These are phyloP conservation scores for Xenus cinereus DNA, from an alignment of 2,113 vertebrate species.

Conservation along the genomic window DNA sequence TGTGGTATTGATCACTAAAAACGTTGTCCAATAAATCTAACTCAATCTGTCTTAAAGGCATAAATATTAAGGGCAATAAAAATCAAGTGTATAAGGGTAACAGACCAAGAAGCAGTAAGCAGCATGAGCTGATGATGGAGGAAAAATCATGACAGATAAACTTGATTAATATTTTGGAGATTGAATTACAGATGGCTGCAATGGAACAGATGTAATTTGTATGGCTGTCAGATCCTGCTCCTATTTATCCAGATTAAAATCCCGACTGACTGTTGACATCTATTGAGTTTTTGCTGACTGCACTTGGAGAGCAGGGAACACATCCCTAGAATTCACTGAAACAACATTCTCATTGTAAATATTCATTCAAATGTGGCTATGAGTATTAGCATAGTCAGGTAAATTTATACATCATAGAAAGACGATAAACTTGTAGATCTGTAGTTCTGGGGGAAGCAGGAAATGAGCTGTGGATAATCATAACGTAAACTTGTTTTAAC, in stretches of 20 bases:
- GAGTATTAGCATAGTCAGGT: neutral
- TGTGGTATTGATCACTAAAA: neutral
- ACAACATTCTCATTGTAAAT: neutral
- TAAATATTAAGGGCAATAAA: neutral
- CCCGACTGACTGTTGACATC: neutral
- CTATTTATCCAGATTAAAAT: constrained; percentile 27
- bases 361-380: neutral
- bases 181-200: constrained; percentile 42
- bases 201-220: constrained; percentile 46
- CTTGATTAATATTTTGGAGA: constrained; percentile 45
- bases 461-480: neutral
- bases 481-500: neutral
- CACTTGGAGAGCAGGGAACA: neutral
- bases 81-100: neutral
- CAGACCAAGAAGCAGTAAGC: neutral
- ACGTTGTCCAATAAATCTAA: neutral
- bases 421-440: neutral
- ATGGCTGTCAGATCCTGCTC: constrained; percentile 36
- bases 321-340: neutral
- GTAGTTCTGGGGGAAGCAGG: neutral
- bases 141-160: constrained; percentile 33
- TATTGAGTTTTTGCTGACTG: neutral
- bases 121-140: neutral
- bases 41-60: neutral
- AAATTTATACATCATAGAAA: neutral